Evolutionary conservation across 2,113 vertebrate species (phyloP).

Genomic region (Sarotherodon lohbergeri): DNA sequence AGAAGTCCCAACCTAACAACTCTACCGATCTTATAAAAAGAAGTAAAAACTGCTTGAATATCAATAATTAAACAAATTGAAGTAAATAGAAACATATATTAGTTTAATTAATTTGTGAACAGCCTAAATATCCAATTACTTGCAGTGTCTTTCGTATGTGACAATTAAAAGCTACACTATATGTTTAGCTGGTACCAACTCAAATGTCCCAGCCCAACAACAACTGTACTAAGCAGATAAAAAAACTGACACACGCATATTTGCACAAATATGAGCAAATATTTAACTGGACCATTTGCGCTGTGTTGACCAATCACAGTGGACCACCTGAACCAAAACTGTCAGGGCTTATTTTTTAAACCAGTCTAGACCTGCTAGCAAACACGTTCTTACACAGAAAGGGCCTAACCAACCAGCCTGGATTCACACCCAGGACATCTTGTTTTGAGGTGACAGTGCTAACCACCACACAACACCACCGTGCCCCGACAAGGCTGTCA

Average conservation of each 20-base stretch:
- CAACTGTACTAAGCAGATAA: neutral
- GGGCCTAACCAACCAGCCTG: too few species aligned
- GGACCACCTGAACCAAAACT: too few species aligned
- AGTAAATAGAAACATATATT: neutral
- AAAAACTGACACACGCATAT: too few species aligned
- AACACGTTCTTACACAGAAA: neutral
- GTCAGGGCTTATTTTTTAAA: too few species aligned
- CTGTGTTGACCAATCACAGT: too few species aligned
- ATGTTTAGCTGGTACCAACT: neutral
- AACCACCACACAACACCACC: neutral
- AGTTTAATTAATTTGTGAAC: neutral
- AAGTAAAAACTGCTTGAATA: neutral
- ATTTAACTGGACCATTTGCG: too few species aligned
- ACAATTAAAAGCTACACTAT: neutral
- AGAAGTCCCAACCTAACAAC: neutral
- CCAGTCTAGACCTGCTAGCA: too few species aligned
- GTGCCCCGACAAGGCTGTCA: neutral
- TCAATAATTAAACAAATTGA: neutral
- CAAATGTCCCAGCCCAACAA: neutral
- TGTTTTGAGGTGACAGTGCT: neutral
- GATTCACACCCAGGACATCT: neutral
- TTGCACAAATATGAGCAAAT: too few species aligned
- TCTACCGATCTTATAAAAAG: accelerated
- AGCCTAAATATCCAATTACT: neutral
- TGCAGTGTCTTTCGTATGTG: neutral